Conservation (phyloP, 2,797 vertebrate species). For the Anomalospiza imberbis region DNA sequence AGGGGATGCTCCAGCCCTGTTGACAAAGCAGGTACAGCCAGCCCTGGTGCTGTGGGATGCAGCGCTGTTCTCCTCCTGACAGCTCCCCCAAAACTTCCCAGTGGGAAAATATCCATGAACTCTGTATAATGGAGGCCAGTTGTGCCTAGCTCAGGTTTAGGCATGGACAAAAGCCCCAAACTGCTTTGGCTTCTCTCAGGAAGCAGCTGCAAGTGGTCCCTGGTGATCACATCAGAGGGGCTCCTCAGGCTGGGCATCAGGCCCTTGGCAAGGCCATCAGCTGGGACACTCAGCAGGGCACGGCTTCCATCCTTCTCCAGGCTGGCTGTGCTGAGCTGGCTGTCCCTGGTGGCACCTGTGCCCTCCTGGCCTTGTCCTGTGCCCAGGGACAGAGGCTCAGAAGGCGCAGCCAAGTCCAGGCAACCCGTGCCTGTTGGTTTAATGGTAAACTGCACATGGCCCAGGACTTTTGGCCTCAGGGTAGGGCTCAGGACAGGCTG, state of each 20-base stretch:
- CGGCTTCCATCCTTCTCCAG: not conserved
- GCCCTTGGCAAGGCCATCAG: not conserved
- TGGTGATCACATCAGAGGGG: not conserved
- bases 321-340: not conserved
- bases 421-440: not conserved
- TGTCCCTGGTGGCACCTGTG: not conserved
- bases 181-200: not conserved
- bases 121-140: not conserved
- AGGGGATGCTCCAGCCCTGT: not conserved
- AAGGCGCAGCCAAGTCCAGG: not conserved
- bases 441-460: not conserved
- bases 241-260: not conserved
- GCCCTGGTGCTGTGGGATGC: not conserved
- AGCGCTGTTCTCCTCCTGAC: not conserved
- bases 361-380: not conserved
- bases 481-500: not conserved
- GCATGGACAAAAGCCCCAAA: not conserved
- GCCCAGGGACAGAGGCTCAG: not conserved
- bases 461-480: not conserved
- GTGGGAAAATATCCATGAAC: not conserved
- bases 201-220: not conserved
- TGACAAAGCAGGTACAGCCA: not conserved
- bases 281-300: not conserved
- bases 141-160: not conserved
- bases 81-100: not conserved